phyloP scores from a whole-genome alignment of 2,113 vertebrate genomes.

The Hemichromis elongatus region DNA sequence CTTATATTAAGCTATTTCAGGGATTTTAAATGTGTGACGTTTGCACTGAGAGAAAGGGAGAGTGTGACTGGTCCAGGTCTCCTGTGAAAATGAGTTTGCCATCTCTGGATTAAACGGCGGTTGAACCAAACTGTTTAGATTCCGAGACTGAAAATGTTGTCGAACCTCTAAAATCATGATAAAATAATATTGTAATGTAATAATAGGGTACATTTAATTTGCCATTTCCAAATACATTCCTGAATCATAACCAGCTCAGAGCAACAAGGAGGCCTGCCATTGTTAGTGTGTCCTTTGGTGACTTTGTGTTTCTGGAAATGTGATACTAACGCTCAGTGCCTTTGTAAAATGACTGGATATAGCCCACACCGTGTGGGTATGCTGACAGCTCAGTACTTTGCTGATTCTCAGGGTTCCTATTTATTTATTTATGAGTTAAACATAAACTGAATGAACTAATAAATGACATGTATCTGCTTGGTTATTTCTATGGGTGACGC shows the following conservation, averaged over 20 bases:
- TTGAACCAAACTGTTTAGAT: not conserved
- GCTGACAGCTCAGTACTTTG: not conserved
- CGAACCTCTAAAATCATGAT: not conserved
- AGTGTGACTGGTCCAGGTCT: not conserved
- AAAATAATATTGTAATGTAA: not conserved
- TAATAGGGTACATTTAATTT: not conserved
- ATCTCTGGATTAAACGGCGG: not conserved
- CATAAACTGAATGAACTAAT: not conserved
- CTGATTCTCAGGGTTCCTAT: not conserved
- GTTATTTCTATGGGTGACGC: not conserved
- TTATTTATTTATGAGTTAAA: not conserved
- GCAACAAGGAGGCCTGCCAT: not conserved
- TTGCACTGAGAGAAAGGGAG: not conserved
- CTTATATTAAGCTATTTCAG: not conserved
- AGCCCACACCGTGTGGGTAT: not conserved
- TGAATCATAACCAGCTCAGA: not conserved
- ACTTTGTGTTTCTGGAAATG: conserved; percentile 1
- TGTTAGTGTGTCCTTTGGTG: not conserved
- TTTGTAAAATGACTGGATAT: not conserved
- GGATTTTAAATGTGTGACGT: not conserved
- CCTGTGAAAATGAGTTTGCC: not conserved
- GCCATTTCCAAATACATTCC: not conserved
- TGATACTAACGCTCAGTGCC: not conserved
- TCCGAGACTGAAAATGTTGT: not conserved
- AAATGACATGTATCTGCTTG: not conserved